Evolutionary conservation across 2,797 vertebrate genomes (phyloP), one percentile per base, ranked within the genome.

Genomic region (Megalops cyprinoides): DNA sequence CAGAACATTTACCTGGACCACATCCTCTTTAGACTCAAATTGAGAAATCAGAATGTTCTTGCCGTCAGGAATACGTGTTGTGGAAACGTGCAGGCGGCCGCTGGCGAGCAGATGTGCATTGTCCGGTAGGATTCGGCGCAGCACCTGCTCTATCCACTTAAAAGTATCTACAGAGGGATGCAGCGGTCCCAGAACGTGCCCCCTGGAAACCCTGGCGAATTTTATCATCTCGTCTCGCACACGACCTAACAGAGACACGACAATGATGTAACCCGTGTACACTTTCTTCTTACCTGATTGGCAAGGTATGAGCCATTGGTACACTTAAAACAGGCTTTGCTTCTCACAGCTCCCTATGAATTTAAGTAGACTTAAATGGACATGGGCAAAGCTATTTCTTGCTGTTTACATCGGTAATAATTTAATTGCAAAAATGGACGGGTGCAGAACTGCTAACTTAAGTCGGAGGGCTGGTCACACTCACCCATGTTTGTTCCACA

Each of bases 11-110:
- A 94, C 97, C 93, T 97, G 94, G 0, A 97, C 87, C 53, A 98
- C 92, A 37, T 98, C 97, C 48, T 97, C 94, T 78, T 93, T 97
- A 0, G 96, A 96, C 1, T 87, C 92, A 85, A 93, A 98, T 53
- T 97, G 94, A 0, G 96, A 95, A 51, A 92, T 92, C 60, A 96
- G 84, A 1, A 94, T 87, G 0, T 92, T 95, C 80, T 96, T 91
- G 1, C 95, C 93, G 0, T 97, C 96, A 0, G 75, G 82, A 65
- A 98, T 60, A 0, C 96, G 91, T 0, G 96, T 98, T 87, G 96
- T 90, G 0, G 92, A 92, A 82, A 98, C 90, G 25, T 94, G 90
- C 9, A 98, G 95, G 82, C 94, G 88, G 0, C 96, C 96, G 0
- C 81, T 94, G 71, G 96, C 92, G 76, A 92, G 34, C 73, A 88